These are phyloP conservation scores for Trididemnum miniatum DNA, from an alignment of 23 tunicate genomes.

Conservation along the genomic window DNA sequence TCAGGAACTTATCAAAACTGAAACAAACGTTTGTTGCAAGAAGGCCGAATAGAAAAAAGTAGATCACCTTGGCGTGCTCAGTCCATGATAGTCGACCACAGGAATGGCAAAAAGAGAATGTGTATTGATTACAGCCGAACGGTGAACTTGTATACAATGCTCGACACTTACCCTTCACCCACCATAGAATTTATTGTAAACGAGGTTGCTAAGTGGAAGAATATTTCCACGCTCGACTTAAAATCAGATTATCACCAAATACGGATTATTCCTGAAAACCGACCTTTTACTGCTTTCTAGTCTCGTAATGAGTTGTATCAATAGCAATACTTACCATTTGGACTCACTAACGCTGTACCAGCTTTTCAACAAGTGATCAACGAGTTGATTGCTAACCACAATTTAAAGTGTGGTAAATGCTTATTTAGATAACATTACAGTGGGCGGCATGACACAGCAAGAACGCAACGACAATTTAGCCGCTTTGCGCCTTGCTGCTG, in stretches of 20 bases:
- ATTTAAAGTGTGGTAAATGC: neutral
- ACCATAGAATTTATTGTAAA: neutral
- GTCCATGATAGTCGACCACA: neutral
- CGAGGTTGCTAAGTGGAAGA: neutral
- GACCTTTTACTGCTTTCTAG: slow-evolving; percentile 1
- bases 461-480: slow-evolving; percentile 17
- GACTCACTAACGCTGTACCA: slow-evolving; percentile 25
- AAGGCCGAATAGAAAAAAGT: neutral
- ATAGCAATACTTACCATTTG: slow-evolving; percentile 6
- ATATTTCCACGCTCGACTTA: neutral
- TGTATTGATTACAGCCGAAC: no score
- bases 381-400: neutral
- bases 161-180: slow-evolving; percentile 27
- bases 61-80: neutral
- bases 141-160: neutral
- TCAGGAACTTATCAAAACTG: neutral
- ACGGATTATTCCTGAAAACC: neutral
- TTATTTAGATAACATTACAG: slow-evolving; percentile 8
- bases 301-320: slow-evolving; percentile 1
- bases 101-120: neutral
- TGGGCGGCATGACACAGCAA: neutral
- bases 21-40: neutral
- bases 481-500: neutral
- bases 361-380: slow-evolving; percentile 9
- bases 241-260: slow-evolving; percentile 19